These are phyloP conservation scores for Anneissia japonica DNA, from an alignment of 35 echinoderm and acorn worm species.

Conservation along the genomic window DNA sequence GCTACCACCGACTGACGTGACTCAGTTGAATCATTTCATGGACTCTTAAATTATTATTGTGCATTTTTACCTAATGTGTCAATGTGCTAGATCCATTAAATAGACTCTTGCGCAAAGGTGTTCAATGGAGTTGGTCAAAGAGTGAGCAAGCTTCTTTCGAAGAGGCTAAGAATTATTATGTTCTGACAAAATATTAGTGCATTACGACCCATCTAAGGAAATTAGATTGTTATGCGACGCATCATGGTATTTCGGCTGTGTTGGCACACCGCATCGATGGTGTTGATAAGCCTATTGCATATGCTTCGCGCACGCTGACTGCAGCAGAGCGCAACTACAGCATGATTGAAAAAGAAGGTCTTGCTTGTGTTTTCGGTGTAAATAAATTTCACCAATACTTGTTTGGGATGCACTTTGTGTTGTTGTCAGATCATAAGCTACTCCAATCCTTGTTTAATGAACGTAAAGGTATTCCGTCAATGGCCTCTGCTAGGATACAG, in stretches of 20 bases:
- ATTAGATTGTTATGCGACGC: constrained; percentile 45
- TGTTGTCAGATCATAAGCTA: constrained; percentile 17
- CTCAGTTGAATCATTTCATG: constrained; percentile 30
- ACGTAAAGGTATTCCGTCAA: constrained; percentile 13
- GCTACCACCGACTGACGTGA: not conserved
- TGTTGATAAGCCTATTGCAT: constrained; percentile 41
- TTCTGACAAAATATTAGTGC: constrained; percentile 38
- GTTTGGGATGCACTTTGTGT: not conserved
- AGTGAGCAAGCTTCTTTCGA: constrained; percentile 30
- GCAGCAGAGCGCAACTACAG: not conserved
- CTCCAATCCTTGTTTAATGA: constrained; percentile 33
- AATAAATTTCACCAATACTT: constrained; percentile 24
- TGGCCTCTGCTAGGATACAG: constrained; percentile 36
- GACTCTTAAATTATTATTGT: constrained; percentile 56
- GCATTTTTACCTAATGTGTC: constrained; percentile 55
- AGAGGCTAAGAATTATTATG: constrained; percentile 22
- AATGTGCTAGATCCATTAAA: constrained; percentile 34
- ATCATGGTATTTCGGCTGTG: constrained; percentile 54
- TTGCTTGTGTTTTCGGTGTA: constrained; percentile 27
- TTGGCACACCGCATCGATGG: constrained; percentile 9
- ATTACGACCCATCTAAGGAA: constrained; percentile 36
- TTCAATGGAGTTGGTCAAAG: constrained; percentile 31
- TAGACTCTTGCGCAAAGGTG: constrained; percentile 19
- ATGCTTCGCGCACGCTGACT: constrained; percentile 33
- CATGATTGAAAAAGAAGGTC: not conserved